Evolutionary conservation across 2,113 vertebrate species (phyloP), one percentile per base, ranked within the genome.

Genomic region (Ahaetulla prasina): DNA sequence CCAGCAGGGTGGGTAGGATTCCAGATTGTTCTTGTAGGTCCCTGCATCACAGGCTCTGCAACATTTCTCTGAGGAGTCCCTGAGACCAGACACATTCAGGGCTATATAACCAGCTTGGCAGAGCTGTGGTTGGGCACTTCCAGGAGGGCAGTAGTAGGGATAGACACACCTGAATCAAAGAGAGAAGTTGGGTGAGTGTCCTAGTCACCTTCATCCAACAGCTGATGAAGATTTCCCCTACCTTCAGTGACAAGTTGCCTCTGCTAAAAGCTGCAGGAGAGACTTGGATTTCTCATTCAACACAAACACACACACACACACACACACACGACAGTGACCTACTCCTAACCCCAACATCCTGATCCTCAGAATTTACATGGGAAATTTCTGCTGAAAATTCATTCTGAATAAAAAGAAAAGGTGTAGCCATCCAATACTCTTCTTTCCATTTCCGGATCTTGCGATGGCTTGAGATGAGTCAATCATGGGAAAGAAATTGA

Each of bases 61-160:
- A 95, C 97, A 98, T 47, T 94, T 97, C 93, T 97, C 97, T 92
- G 94, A 95, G 22, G 98, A 98, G 92, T 96, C 98, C 91, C 99
- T 97, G 2, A 97, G 97, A 12, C 98, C 97, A 0, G 97, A 98
- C 55, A 91, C 95, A 89, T 97, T 98, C 91, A 98, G 95, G 68
- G 99, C 98, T 96, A 97, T 97, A 2, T 95, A 98, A 12, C 98
- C 99, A 20, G 98, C 98, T 10, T 96, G 94, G 27, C 99, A 99
- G 0, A 96, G 95, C 86, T 91, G 96, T 0, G 98, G 97, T 0
- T 88, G 91, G 60, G 97, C 96, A 90, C 98, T 99, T 94, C 98
- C 98, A 2, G 86, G 94, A 30, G 98, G 98, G 94, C 99, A 99
- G 95, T 98, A 98, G 96, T 97, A 97, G 2, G 99, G 99, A 94